Conservation (phyloP, 2,888 invertebrate genomes). For the Portevinia maculata region DNA sequence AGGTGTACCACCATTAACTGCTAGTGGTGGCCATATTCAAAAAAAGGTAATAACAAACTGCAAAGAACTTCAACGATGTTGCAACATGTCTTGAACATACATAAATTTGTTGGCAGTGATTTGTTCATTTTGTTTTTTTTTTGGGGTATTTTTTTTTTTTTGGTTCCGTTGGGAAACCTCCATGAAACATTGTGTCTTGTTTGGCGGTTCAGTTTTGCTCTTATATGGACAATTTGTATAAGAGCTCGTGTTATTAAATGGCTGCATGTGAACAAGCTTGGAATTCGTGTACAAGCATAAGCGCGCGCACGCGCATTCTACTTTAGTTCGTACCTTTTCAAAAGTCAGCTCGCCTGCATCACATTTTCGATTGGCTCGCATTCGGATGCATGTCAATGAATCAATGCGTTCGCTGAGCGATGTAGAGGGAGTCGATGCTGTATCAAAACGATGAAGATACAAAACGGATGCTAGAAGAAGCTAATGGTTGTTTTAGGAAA, state of each 20-base stretch:
- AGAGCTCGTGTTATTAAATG: constrained; percentile 52
- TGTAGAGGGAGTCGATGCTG: constrained; percentile 40
- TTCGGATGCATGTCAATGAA: constrained; percentile 60
- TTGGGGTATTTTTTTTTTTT: constrained; percentile 2
- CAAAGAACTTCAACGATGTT: constrained; percentile 68
- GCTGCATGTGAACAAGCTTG: constrained; percentile 63
- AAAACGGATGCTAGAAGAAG: constrained; percentile 39
- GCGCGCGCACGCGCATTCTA: background rate
- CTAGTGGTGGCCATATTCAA: constrained; percentile 39
- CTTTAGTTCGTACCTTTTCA: background rate
- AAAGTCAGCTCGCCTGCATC: constrained; percentile 4
- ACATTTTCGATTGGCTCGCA: constrained; percentile 27
- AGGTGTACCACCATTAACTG: constrained; percentile 22
- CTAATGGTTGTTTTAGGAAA: constrained; percentile 27
- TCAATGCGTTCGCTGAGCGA: constrained; percentile 45
- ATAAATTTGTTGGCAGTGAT: constrained; percentile 74
- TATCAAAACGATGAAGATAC: constrained; percentile 57
- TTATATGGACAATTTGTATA: constrained; percentile 59
- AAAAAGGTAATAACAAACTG: constrained; percentile 25
- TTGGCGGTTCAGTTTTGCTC: constrained; percentile 57
- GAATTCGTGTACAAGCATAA: constrained; percentile 45
- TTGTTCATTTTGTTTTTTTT: constrained; percentile 60
- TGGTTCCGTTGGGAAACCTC: constrained; percentile 39
- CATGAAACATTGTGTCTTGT: constrained; percentile 35
- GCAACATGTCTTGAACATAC: constrained; percentile 70